Base-by-base conservation (phyloP, 1,140 invertebrate genomes). In the Drosophila nikananu region DNA sequence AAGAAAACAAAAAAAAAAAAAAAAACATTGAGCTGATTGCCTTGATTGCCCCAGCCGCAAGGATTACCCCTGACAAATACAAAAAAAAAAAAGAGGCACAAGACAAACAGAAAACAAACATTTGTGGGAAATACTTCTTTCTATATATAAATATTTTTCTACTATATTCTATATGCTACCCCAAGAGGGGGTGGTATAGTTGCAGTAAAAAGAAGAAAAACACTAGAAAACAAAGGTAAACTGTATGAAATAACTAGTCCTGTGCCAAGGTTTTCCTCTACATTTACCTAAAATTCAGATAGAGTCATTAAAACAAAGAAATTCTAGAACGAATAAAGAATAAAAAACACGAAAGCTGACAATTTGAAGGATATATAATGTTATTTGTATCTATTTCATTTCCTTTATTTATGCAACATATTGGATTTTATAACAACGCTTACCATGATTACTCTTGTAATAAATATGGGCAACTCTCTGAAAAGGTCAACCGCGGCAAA, bases 11-110 rank as follows among this genome's bases (percentile, higher is more conserved):
- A 17, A 44, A 2, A 44, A 35, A 42, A 10, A 42, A 13, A 44
- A 32, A 42, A 42, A 42, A 15, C 6, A 62, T 48, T 57, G 78
- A 64, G 64, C 61, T 86, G 80, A 81, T 86, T 81, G 73, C 73
- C 61, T 51, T 70, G 64, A 81, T 84, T 84, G 67, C 59, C 23
- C 39, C 48, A 55, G 76, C 81, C 76, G 35, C 81, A 71, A 83
- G 81, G 76, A 83, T 83, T 82, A 82, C 51, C 49, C 17, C 17
- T 23, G 27, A 42, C 12, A 49, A 46, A 6, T 10, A 42, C 6
- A 21, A 23, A 6, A 48, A 8, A 17, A 54, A 17, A 54, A 48
- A 48, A 51, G 23, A 37, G 35, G 23, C 57, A 9, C 13, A 49
- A 58, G 27, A 54, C 42, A 60, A 51, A 72, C 13, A 63, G 10